Conservation (phyloP, 2,797 vertebrate genomes). For the Helarctos malayanus region DNA sequence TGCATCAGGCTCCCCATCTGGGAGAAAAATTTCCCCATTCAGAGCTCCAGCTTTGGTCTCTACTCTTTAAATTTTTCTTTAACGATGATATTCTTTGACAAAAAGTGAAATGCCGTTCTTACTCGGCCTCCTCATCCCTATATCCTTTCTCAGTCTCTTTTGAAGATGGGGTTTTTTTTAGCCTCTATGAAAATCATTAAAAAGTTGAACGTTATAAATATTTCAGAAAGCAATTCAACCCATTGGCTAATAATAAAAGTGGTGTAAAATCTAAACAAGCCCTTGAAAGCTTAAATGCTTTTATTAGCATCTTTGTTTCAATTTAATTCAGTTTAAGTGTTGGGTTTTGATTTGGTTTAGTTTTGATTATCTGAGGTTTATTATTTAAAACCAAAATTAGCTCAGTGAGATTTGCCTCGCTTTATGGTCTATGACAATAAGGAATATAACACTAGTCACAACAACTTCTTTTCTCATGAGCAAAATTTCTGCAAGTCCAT, state of each 20-base stretch:
- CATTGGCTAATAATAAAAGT: neutral
- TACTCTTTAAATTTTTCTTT: neutral
- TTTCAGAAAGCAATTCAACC: slow-evolving; percentile 17
- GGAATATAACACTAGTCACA: neutral
- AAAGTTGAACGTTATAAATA: neutral
- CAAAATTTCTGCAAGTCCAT: slow-evolving; percentile 1
- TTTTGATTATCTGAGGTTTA: slow-evolving; percentile 25
- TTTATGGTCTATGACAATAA: neutral
- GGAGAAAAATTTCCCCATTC: neutral
- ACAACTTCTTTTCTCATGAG: neutral
- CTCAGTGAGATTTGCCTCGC: neutral
- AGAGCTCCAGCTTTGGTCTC: neutral
- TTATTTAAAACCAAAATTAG: slow-evolving; percentile 14
- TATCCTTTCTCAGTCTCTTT: neutral
- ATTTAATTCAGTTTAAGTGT: neutral
- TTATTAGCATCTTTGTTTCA: slow-evolving; percentile 23
- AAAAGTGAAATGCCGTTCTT: neutral
- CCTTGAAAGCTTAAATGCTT: slow-evolving; percentile 2
- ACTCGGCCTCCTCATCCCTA: neutral
- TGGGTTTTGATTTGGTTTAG: neutral
- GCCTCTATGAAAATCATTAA: neutral
- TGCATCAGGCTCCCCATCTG: neutral
- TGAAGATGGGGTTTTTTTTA: neutral
- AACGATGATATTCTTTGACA: slow-evolving; percentile 13
- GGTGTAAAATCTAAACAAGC: neutral